Percentiles rank a stretch among this genome's conserved stretches.
Conservation (phyloP, 2,888 invertebrate genomes). For the Hyppa rectilinea region DNA sequence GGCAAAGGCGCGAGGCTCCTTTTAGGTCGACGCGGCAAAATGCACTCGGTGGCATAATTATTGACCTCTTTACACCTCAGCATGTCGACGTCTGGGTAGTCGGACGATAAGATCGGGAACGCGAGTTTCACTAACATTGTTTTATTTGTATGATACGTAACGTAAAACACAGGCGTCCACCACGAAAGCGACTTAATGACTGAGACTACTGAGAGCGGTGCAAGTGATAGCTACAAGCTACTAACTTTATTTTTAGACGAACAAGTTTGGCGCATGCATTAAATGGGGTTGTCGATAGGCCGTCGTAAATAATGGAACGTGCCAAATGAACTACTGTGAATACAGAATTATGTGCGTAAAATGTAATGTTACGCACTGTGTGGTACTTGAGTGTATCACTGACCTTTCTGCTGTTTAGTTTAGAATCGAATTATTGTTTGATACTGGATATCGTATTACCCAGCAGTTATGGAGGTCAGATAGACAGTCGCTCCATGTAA, state of each 20-base stretch:
- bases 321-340: conserved; percentile 57
- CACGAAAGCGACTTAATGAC: conserved; percentile 69
- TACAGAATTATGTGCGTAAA: conserved; percentile 48
- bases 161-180: conserved; percentile 73
- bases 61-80: conserved; percentile 81
- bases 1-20: conserved; percentile 82
- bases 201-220: conserved; percentile 65
- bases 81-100: conserved; percentile 84
- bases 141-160: conserved; percentile 62
- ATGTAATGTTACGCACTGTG: conserved; percentile 43
- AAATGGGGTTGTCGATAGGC: conserved; percentile 63
- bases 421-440: conserved; percentile 37
- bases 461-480: no score
- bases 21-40: conserved; percentile 81
- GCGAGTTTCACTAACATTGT: conserved; percentile 83
- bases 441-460: not conserved
- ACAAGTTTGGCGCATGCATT: conserved; percentile 66
- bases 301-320: conserved; percentile 60
- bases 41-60: conserved; percentile 82
- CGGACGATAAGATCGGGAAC: conserved; percentile 74
- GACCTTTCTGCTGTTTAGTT: conserved; percentile 41
- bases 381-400: conserved; percentile 30
- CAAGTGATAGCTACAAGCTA: conserved; percentile 63
- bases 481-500: no score
- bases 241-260: conserved; percentile 64